These are phyloP conservation scores for Sarcophilus harrisii DNA, from an alignment of 2,797 vertebrate genomes.

Conservation along the genomic window DNA sequence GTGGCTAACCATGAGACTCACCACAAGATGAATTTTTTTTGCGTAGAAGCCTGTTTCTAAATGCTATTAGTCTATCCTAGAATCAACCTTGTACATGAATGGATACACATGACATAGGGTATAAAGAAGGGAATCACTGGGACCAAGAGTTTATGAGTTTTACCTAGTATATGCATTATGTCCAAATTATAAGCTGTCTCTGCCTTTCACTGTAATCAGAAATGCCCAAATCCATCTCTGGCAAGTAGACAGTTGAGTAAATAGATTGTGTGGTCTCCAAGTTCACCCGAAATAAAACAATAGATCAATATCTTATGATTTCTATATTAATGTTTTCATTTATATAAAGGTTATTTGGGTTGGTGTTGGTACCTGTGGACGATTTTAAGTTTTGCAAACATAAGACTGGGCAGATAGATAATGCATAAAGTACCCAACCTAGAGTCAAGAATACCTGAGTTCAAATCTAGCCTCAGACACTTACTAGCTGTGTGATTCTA, in stretches of 20 bases:
- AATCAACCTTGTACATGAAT: too few species aligned
- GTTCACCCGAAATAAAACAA: conserved; percentile 48
- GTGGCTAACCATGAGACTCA: neutral
- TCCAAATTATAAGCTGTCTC: neutral
- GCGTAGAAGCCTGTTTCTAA: neutral
- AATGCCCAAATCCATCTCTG: neutral
- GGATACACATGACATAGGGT: too few species aligned
- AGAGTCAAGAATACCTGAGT: too few species aligned
- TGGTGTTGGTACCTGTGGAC: conserved; percentile 83
- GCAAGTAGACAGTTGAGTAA: neutral
- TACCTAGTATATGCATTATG: neutral
- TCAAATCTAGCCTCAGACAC: too few species aligned
- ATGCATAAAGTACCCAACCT: too few species aligned
- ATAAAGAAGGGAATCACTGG: too few species aligned
- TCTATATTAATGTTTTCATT: conserved; percentile 45
- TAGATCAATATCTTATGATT: conserved; percentile 26
- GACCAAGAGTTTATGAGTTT: neutral
- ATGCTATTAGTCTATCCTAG: too few species aligned
- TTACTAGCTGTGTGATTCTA: too few species aligned
- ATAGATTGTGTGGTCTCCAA: conserved; percentile 38
- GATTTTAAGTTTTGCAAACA: conserved; percentile 77
- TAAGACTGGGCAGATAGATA: neutral
- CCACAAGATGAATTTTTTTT: conserved; percentile 69
- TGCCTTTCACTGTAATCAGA: neutral
- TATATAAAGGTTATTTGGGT: conserved; percentile 82